Evolutionary conservation across 2,888 invertebrate genomes (phyloP).

Genomic region (Axea sp.): DNA sequence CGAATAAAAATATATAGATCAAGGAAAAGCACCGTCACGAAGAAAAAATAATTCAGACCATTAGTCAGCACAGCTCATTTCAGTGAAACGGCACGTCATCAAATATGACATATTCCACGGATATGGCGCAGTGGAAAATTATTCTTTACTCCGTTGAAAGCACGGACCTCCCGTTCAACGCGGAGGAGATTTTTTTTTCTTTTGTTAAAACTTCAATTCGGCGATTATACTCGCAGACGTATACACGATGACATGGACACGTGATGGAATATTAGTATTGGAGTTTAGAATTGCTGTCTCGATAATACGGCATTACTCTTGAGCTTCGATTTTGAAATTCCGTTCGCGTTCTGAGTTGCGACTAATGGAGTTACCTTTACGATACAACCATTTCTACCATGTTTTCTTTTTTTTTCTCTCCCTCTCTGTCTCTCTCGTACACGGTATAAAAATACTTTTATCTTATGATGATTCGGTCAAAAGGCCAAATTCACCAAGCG

Average conservation of each 20-base stretch:
- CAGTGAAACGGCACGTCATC: constrained; percentile 45
- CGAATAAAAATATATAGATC: constrained; percentile 16
- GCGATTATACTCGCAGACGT: constrained; percentile 31
- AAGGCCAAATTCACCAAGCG: constrained; percentile 6
- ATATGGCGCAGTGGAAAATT: constrained; percentile 34
- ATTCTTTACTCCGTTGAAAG: constrained; percentile 20
- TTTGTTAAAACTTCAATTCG: constrained; percentile 16
- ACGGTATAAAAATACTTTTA: not conserved
- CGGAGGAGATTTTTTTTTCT: constrained; percentile 20
- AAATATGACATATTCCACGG: constrained; percentile 48
- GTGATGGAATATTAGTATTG: constrained; percentile 17
- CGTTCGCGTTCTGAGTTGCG: constrained; percentile 15
- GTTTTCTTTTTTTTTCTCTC: constrained; percentile 1
- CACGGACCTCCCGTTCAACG: constrained; percentile 3
- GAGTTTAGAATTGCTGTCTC: constrained; percentile 25
- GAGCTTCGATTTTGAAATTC: constrained; percentile 41
- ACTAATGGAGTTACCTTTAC: constrained; percentile 49
- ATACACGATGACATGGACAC: constrained; percentile 14
- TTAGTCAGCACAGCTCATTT: constrained; percentile 53
- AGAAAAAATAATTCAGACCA: constrained; percentile 53
- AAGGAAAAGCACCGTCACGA: constrained; percentile 41
- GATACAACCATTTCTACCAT: constrained; percentile 16
- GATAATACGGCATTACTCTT: constrained; percentile 14
- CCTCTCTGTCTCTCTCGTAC: constrained; percentile 4
- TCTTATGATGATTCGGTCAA: constrained; percentile 4